These are phyloP conservation scores for Ischnus inquisitorius DNA, from an alignment of 2,888 invertebrate genomes.

Conservation along the genomic window DNA sequence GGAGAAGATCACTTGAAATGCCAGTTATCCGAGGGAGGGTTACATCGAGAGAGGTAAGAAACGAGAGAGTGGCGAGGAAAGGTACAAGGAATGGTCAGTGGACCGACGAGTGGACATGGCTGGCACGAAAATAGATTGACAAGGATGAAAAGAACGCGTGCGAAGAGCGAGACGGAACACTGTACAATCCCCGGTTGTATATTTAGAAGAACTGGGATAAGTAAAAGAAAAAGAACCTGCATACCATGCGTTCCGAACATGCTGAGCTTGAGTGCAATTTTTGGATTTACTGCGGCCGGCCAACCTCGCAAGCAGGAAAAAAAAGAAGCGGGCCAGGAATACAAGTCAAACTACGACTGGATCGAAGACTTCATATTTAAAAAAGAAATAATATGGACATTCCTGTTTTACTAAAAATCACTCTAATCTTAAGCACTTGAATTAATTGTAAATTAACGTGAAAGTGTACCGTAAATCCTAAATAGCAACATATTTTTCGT, in stretches of 20 bases:
- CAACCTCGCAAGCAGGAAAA: neutral
- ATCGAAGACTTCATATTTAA: neutral
- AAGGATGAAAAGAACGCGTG: slow-evolving; percentile 4
- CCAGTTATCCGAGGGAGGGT: neutral
- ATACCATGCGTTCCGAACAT: neutral
- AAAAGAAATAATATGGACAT: neutral
- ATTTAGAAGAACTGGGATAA: neutral
- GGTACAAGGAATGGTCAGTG: neutral
- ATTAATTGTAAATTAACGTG: too few relatives aligned
- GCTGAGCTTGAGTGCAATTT: neutral
- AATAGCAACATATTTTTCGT: too few relatives aligned
- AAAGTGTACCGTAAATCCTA: too few relatives aligned
- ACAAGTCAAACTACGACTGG: neutral
- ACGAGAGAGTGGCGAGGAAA: neutral
- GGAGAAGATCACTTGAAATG: neutral
- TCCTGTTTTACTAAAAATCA: too few relatives aligned
- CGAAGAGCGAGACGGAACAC: neutral
- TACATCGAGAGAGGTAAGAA: neutral
- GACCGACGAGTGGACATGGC: neutral
- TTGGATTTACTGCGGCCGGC: neutral
- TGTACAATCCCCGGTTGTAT: neutral
- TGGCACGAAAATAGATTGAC: slow-evolving; percentile 1
- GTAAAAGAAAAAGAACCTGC: neutral
- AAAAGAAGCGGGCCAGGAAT: neutral
- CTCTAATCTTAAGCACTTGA: too few relatives aligned